Base-by-base conservation (phyloP, 1,140 invertebrate species). In the Parasteatoda tepidariorum region DNA sequence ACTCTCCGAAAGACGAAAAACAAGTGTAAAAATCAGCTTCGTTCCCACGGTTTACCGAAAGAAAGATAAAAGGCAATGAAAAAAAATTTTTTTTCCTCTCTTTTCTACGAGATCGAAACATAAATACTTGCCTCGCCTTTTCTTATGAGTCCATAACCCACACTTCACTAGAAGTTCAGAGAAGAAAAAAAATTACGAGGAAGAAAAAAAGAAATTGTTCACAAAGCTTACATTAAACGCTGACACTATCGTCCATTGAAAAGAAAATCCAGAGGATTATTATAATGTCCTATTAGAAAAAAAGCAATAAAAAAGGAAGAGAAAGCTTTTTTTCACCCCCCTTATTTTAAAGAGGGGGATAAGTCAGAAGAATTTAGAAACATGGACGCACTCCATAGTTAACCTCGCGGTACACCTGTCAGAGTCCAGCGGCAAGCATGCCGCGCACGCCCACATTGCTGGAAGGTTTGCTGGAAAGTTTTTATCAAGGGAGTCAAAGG, bases 381-480 rank as follows among this genome's bases (percentile, higher is more conserved):
- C 76, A 79, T 68, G 76, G 76, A 28, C 78, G 48, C 78, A 82
- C 78, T 82, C 78, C 67, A 33, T 82, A 82, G 78, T 82, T 82
- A 82, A 82, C 78, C 78, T 55, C 67, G 78, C 31, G 66, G 67
- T 82, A 82, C 78, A 82, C 78, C 78, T 82, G 78, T 82, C 78
- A 71, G 78, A 82, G 67, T 82, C 67, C 64, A 79, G 76, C 76
- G 76, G 41, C 26, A 62, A 31, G 76, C 64, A 79, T 57, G 64
- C 76, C 64, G 3, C 55, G 31, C 67, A 82, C 78, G 78, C 78
- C 78, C 78, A 82, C 67, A 70, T 70, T 82, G 13, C n/a, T 54
- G 55, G 9, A 48, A 28, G 71, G 78, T 82, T n/a, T 82, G 66
- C 78, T 33, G 67, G 54, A 48, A 34, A 41, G 6, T 68, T 30